These are phyloP conservation scores for Oryzias curvinotus DNA, from an alignment of 2,113 vertebrate genomes.

Conservation along the genomic window DNA sequence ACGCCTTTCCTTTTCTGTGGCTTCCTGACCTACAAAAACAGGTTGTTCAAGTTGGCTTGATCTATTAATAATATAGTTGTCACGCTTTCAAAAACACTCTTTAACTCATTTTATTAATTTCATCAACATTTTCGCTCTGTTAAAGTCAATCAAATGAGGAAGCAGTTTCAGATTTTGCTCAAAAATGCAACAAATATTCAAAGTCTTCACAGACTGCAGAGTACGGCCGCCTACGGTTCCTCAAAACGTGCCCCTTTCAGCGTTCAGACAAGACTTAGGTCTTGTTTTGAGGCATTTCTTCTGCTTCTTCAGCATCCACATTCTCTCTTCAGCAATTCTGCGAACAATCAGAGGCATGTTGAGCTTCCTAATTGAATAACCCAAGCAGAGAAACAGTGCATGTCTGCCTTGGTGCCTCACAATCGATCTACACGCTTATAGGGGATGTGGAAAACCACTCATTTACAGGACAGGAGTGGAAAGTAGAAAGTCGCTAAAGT, in stretches of 20 bases:
- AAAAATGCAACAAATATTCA: neutral
- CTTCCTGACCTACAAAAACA: slow-evolving; percentile 20
- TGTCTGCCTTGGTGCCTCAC: slow-evolving; percentile 6
- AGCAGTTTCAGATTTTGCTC: neutral
- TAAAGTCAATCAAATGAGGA: neutral
- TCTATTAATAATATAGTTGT: neutral
- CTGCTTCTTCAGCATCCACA: slow-evolving; percentile 12
- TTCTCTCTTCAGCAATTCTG: slow-evolving; percentile 20
- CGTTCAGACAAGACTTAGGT: slow-evolving; percentile 10
- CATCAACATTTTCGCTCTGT: neutral
- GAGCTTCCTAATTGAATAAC: slow-evolving; percentile 50
- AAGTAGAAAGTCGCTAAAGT: slow-evolving; percentile 2
- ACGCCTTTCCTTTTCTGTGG: slow-evolving; percentile 15
- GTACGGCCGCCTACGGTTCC: slow-evolving; percentile 12
- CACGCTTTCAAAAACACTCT: neutral
- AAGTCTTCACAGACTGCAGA: slow-evolving; percentile 1
- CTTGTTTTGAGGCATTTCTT: slow-evolving; percentile 26
- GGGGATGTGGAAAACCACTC: slow-evolving; percentile 11
- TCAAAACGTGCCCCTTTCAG: slow-evolving; percentile 14
- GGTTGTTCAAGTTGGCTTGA: neutral
- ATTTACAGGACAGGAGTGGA: slow-evolving; percentile 11
- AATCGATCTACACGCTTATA: slow-evolving; percentile 12
- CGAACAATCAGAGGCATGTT: slow-evolving; percentile 48
- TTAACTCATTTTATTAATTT: neutral
- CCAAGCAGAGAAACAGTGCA: slow-evolving; percentile 29